A percentile compares a stretch with the other conserved stretches of the same genome.
phyloP scores from a whole-genome alignment of 2,113 vertebrate species.

The Oceanodroma tethys region DNA sequence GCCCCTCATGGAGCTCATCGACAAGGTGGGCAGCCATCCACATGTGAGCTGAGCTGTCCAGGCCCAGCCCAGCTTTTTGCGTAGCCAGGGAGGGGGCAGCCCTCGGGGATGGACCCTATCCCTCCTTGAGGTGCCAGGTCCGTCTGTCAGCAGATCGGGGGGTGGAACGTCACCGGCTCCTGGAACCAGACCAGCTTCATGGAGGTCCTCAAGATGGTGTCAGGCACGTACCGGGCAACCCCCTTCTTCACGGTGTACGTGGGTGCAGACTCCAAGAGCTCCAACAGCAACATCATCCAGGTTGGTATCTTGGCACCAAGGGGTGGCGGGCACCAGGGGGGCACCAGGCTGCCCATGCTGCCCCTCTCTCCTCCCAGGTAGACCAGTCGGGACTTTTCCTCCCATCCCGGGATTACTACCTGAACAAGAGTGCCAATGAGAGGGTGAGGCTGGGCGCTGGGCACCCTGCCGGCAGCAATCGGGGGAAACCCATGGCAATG shows the following conservation, averaged over 20 bases:
- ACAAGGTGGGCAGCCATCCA: constrained; percentile 78
- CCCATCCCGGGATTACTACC: constrained; percentile 96
- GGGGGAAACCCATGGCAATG: background rate
- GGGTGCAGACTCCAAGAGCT: constrained; percentile 92
- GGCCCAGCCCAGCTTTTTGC: background rate
- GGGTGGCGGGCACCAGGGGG: rapidly evolving
- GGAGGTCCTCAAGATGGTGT: constrained; percentile 91
- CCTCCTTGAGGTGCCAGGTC: background rate
- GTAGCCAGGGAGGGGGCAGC: background rate
- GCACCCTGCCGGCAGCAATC: background rate
- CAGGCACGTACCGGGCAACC: constrained; percentile 88
- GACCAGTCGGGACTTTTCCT: constrained; percentile 96
- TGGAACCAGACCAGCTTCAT: constrained; percentile 95
- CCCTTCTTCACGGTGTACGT: constrained; percentile 93
- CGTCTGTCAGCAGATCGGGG: constrained; percentile 80
- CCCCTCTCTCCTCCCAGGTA: constrained; percentile 73
- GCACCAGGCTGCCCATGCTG: background rate
- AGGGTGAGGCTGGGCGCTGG: constrained; percentile 74
- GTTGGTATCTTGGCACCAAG: constrained; percentile 46
- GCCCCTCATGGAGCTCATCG: constrained; percentile 90
- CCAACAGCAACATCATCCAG: constrained; percentile 97
- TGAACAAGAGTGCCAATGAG: constrained; percentile 94
- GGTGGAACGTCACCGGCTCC: constrained; percentile 91
- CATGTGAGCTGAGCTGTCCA: rapidly evolving
- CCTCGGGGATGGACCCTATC: background rate